Evolutionary conservation across 2,797 vertebrate species (phyloP).

Genomic region (Etheostoma perlongum): DNA sequence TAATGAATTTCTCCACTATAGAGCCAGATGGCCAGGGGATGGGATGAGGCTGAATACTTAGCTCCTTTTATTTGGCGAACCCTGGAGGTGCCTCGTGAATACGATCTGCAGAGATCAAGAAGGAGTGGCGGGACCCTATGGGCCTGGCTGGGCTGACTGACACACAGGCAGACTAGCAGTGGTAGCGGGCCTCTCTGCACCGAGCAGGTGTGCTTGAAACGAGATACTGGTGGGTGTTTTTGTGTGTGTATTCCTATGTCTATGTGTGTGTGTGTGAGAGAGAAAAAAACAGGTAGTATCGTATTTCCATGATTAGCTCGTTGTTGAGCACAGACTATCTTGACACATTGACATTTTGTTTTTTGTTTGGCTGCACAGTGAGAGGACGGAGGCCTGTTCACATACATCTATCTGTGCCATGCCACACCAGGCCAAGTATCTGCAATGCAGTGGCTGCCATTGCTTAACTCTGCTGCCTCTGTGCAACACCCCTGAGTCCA

Average conservation of each 20-base stretch:
- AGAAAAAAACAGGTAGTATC: constrained; percentile 13
- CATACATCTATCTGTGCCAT: constrained; percentile 53
- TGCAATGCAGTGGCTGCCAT: constrained; percentile 81
- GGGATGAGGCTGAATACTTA: constrained; percentile 60
- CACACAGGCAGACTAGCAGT: constrained; percentile 55
- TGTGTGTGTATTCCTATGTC: background rate
- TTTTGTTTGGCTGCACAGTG: constrained; percentile 45
- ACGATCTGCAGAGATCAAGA: constrained; percentile 28
- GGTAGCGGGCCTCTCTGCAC: constrained; percentile 52
- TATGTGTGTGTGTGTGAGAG: background rate
- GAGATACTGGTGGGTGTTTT: constrained; percentile 30
- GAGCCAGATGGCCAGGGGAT: constrained; percentile 65
- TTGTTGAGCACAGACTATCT: constrained; percentile 46
- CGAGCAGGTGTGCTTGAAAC: constrained; percentile 54
- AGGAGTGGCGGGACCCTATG: constrained; percentile 21
- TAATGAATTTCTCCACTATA: constrained; percentile 70
- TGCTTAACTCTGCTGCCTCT: constrained; percentile 48
- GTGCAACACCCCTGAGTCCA: constrained; percentile 46
- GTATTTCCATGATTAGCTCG: constrained; percentile 47
- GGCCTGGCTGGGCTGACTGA: constrained; percentile 42
- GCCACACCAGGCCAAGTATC: constrained; percentile 65
- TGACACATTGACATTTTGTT: constrained; percentile 56
- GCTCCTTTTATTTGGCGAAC: constrained; percentile 56
- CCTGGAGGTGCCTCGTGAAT: constrained; percentile 41
- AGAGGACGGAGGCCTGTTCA: constrained; percentile 35